Conservation (phyloP, 1,140 invertebrate species). For the Hycleus phaleratus region DNA sequence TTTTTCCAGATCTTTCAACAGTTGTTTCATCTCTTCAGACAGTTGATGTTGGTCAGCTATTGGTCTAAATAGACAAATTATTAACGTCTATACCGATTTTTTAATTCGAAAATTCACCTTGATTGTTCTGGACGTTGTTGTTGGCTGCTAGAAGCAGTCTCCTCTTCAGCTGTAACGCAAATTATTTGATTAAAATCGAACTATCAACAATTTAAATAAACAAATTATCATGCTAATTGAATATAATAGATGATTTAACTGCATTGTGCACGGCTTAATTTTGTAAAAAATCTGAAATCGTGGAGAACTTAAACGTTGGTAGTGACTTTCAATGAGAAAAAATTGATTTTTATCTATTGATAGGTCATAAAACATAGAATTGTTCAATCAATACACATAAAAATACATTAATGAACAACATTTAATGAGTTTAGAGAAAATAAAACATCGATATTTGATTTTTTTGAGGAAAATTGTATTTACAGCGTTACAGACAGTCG, state of each 20-base stretch:
- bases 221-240: slow-evolving; percentile 12
- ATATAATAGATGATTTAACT: not conserved
- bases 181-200: not conserved
- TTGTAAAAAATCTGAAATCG: not conserved
- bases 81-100: not conserved
- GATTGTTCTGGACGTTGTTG: not conserved
- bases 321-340: no score
- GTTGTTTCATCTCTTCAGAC: slow-evolving; percentile 38
- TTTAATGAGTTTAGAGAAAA: no score
- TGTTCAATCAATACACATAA: no score
- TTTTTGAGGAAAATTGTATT: no score
- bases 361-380: no score
- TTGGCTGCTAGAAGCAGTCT: slow-evolving; percentile 4
- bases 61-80: slow-evolving; percentile 25
- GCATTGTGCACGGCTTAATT: slow-evolving; percentile 13
- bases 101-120: not conserved
- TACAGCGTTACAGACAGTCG: no score
- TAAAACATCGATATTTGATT: no score
- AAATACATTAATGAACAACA: no score
- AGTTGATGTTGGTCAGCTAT: slow-evolving; percentile 36
- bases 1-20: slow-evolving; percentile 37
- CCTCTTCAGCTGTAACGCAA: slow-evolving; percentile 28
- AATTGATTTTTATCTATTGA: no score
- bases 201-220: not conserved
- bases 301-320: not conserved